Evolutionary conservation across 2,888 invertebrate genomes (phyloP), one percentile per base, ranked within the genome.

Genomic region (Diarsia mendica): DNA sequence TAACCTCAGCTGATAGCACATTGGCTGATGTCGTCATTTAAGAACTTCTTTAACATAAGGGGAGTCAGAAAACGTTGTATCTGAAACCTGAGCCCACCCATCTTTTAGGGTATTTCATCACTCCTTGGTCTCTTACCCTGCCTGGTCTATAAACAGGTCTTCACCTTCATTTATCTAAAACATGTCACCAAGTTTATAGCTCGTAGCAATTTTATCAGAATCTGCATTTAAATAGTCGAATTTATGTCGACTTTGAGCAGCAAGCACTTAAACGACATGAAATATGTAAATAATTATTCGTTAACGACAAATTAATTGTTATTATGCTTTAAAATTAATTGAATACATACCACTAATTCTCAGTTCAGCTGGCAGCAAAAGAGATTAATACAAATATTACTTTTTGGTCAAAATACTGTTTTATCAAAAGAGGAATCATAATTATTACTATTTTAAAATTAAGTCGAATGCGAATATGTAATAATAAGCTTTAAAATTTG

Each of bases 291-390:
- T 39, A 76, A 15, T 61, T 33, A 53, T 46, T 67, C 10, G 28
- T 60, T 70, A 18, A 65, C n/a, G 64, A 64, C 33, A 63, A 67
- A 68, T 65, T 20, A 75, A 72, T 46, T 66, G 23, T 66, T 49
- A 77, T 67, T 72, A 84, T 55, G 76, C 55, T 76, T 51, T 76
- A 85, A 72, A 69, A 83, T 71, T 69, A 68, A 72, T 82, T 72
- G 1, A 63, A 85, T 83, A 83, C 83, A 66, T 83, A 83, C 83
- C 83, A 67, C 83, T 83, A 82, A 83, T 83, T 83, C 83, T 73
- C 83, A 83, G 82, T 77, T 83, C 83, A 28, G 83, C 83, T 83
- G 83, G 83, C 83, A 83, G 85, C 83, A 85, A 84, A 82, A 83
- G 82, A 83, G 83, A 83, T 83, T 83, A 83, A 83, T 51, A 85